Evolutionary conservation across 2,888 invertebrate genomes (phyloP).

Genomic region (Patella ulyssiponensis): DNA sequence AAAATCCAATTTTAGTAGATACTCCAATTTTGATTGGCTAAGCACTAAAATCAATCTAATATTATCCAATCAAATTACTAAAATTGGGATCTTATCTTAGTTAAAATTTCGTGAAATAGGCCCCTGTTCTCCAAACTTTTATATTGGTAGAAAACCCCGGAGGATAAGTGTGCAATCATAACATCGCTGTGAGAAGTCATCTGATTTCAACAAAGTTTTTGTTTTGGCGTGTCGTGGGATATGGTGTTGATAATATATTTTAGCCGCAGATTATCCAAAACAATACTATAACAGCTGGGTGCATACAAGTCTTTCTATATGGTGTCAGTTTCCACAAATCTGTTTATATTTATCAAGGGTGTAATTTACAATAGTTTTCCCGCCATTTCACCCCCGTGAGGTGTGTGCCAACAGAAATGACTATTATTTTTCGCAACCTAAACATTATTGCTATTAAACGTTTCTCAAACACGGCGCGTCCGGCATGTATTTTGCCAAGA

Average conservation of each 20-base stretch:
- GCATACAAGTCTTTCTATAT: not conserved
- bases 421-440: slow-evolving; percentile 37
- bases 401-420: slow-evolving; percentile 23
- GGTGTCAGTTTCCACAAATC: slow-evolving; percentile 10
- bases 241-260: not conserved
- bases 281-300: not conserved
- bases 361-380: slow-evolving; percentile 1
- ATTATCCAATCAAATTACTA: no score
- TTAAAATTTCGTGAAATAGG: no score
- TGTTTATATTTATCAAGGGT: slow-evolving; percentile 13
- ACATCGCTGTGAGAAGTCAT: no score
- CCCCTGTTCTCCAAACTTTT: no score
- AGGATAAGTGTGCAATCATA: no score
- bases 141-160: no score
- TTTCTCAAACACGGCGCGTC: slow-evolving; percentile 19
- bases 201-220: no score
- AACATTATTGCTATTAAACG: slow-evolving; percentile 23
- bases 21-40: no score
- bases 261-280: not conserved
- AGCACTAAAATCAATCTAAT: no score
- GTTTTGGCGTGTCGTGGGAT: no score
- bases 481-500: slow-evolving; percentile 36
- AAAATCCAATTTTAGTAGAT: no score
- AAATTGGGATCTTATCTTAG: no score
- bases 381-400: slow-evolving; percentile 16